Percentiles rank a stretch among this genome's conserved stretches.
Conservation (phyloP, 2,797 vertebrate species). For the Hippopotamyrus pictus region DNA sequence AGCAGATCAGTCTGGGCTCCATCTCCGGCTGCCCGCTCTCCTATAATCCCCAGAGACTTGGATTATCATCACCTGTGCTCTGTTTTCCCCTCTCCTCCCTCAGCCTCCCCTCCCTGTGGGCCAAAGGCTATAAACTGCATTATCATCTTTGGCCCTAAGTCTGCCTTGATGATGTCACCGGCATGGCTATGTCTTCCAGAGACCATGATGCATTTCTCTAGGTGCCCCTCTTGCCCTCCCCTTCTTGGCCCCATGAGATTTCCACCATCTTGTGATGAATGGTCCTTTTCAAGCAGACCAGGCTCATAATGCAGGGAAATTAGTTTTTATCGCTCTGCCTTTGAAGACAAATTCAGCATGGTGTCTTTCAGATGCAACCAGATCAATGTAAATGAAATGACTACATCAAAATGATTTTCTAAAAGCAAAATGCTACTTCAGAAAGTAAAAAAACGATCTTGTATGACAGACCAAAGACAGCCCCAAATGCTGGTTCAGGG, state of each 20-base stretch:
- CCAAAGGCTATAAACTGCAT: conserved; percentile 20
- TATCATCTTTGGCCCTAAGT: conserved; percentile 4
- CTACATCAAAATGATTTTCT: neutral
- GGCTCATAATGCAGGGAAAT: neutral
- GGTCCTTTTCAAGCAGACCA: neutral
- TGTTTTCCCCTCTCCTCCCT: conserved; percentile 33
- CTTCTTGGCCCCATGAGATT: neutral
- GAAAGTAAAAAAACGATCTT: neutral
- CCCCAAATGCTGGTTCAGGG: neutral
- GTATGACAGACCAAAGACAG: neutral
- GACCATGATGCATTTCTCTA: conserved; percentile 8
- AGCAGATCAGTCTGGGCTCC: conserved; percentile 43
- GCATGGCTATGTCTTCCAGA: conserved; percentile 5
- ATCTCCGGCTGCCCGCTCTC: conserved; percentile 31
- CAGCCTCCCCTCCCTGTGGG: conserved; percentile 27
- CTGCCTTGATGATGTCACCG: conserved; percentile 16
- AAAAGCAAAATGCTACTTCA: neutral
- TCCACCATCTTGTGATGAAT: neutral
- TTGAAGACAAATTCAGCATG: neutral
- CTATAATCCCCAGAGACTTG: neutral
- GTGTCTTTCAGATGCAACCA: neutral
- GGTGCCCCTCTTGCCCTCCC: neutral
- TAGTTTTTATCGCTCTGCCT: conserved; percentile 2
- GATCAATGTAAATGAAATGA: conserved; percentile 13
- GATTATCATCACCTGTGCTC: conserved; percentile 27